Percentiles rank a stretch among this genome's conserved stretches.
These are phyloP conservation scores for Eupithecia dodoneata DNA, from an alignment of 2,888 invertebrate species.

Conservation along the genomic window DNA sequence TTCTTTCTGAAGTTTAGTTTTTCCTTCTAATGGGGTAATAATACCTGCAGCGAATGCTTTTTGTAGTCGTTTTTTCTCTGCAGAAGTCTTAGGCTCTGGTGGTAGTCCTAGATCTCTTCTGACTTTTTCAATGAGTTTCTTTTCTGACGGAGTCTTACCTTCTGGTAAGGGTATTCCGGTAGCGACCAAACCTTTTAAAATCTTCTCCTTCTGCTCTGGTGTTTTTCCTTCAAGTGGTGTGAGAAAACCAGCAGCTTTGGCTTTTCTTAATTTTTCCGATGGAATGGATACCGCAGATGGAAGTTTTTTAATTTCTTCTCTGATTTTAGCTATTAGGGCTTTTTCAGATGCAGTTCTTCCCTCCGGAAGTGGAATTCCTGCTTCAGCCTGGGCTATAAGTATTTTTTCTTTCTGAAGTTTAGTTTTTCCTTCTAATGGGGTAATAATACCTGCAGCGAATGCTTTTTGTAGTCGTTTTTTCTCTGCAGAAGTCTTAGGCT, in stretches of 20 bases:
- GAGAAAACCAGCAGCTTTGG: not conserved
- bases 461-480: not conserved
- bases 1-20: slow-evolving; percentile 42
- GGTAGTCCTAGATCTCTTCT: not conserved
- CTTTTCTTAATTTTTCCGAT: not conserved
- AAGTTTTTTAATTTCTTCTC: not conserved
- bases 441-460: not conserved
- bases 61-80: not conserved
- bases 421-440: not conserved
- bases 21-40: slow-evolving; percentile 39
- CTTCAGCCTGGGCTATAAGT: not conserved
- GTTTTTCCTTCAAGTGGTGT: slow-evolving; percentile 3
- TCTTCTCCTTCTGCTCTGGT: not conserved
- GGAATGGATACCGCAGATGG: not conserved
- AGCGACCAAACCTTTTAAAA: not conserved
- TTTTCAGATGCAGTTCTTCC: not conserved
- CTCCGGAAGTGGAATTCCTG: not conserved
- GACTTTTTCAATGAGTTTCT: not conserved
- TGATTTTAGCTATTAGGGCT: not conserved
- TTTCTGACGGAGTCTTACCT: not conserved
- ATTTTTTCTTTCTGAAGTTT: not conserved
- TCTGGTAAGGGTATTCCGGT: not conserved
- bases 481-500: not conserved
- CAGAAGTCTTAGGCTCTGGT: not conserved
- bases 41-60: not conserved